phyloP scores from a whole-genome alignment of 2,888 invertebrate genomes.

The Mythimna pallens region DNA sequence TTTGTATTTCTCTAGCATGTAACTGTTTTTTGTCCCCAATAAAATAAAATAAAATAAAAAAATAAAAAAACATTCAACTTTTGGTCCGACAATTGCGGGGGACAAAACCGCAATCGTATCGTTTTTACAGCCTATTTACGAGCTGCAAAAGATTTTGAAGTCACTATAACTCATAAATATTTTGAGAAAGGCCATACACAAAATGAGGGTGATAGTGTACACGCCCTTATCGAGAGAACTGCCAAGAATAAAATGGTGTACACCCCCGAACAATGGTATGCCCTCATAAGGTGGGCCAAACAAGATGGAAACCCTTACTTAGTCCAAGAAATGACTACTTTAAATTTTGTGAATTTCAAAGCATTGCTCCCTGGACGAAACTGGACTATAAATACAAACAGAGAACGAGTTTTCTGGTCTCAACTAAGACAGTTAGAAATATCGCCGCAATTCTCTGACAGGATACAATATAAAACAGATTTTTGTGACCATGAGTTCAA shows the following conservation, averaged over 20 bases:
- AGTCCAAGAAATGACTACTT: slow-evolving; percentile 39
- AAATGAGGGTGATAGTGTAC: slow-evolving; percentile 34
- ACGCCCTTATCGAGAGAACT: slow-evolving; percentile 27
- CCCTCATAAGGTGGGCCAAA: slow-evolving; percentile 28
- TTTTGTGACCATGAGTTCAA: slow-evolving; percentile 33
- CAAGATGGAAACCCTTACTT: slow-evolving; percentile 23
- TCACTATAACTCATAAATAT: slow-evolving; percentile 28
- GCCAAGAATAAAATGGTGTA: slow-evolving; percentile 30
- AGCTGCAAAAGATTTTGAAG: slow-evolving; percentile 36
- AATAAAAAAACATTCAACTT: slow-evolving; percentile 26
- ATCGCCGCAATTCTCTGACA: slow-evolving; percentile 25
- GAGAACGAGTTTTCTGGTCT: slow-evolving; percentile 30
- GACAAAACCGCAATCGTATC: slow-evolving; percentile 31
- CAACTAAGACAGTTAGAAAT: slow-evolving; percentile 32
- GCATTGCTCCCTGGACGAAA: slow-evolving; percentile 30
- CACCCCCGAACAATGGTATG: slow-evolving; percentile 36
- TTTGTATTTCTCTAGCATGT: too few species aligned
- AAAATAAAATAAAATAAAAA: too few species aligned
- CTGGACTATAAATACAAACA: slow-evolving; percentile 30
- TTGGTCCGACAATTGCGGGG: slow-evolving; percentile 36
- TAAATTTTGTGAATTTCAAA: slow-evolving; percentile 33
- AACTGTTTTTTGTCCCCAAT: too few species aligned
- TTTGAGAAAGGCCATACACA: slow-evolving; percentile 32
- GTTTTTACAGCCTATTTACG: slow-evolving; percentile 35
- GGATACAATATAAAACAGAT: slow-evolving; percentile 15